Percentiles rank a stretch among this genome's conserved stretches.
Evolutionary conservation across 1,140 invertebrate genomes (phyloP).

Genomic region (Drosophila malerkotliana): DNA sequence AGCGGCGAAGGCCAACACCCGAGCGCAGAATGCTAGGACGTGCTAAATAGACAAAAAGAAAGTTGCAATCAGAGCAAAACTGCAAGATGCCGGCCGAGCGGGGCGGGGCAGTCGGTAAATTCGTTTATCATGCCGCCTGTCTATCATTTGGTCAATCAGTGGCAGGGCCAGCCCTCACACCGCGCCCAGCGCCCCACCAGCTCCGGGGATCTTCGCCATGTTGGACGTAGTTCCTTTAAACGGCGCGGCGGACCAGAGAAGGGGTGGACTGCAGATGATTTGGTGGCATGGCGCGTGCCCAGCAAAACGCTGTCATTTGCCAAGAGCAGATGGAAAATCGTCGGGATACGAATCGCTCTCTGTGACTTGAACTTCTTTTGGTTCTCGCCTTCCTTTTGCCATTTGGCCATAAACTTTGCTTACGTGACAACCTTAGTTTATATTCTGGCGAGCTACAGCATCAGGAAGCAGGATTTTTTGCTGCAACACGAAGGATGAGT

Average conservation of each 20-base stretch:
- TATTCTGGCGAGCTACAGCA: conserved; percentile 59
- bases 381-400: conserved; percentile 44
- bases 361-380: conserved; percentile 28
- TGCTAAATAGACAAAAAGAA: conserved; percentile 70
- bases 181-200: conserved; percentile 8
- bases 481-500: conserved; percentile 4
- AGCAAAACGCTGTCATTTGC: conserved; percentile 71
- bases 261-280: conserved; percentile 65
- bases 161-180: conserved; percentile 37
- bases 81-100: conserved; percentile 46
- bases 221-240: conserved; percentile 65
- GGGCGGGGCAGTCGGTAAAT: not conserved
- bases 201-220: conserved; percentile 57
- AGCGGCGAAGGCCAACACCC: conserved; percentile 5
- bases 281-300: conserved; percentile 78
- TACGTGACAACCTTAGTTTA: conserved; percentile 82
- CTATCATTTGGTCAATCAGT: conserved; percentile 79
- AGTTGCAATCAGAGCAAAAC: conserved; percentile 72
- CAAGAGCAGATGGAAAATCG: conserved; percentile 64
- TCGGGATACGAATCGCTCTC: conserved; percentile 22
- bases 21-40: conserved; percentile 44
- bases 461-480: conserved; percentile 29
- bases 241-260: conserved; percentile 9
- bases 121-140: conserved; percentile 51
- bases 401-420: conserved; percentile 79